Evolutionary conservation across 1,140 invertebrate genomes (phyloP).

Genomic region (Brachionus sp.): DNA sequence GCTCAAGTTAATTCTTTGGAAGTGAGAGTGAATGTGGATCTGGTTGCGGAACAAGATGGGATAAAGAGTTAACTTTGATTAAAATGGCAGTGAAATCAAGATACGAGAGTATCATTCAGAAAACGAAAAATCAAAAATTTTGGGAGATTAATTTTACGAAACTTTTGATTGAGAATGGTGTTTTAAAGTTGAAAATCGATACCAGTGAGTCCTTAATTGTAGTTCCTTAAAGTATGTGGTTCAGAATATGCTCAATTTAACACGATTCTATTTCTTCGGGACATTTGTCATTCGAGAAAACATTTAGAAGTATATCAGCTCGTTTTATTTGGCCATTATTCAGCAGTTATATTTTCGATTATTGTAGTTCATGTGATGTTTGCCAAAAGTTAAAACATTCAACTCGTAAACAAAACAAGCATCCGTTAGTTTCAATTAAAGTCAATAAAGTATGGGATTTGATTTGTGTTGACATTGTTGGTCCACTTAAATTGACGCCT

Average conservation of each 20-base stretch:
- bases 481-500: not conserved
- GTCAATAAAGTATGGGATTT: not conserved
- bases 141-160: not conserved
- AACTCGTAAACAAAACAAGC: not conserved
- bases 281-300: slow-evolving; percentile 12
- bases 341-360: not conserved
- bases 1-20: not conserved
- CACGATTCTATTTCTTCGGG: not conserved
- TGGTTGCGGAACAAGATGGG: not conserved
- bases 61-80: not conserved
- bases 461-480: not conserved
- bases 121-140: not conserved
- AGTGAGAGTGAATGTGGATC: not conserved
- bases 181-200: not conserved
- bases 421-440: not conserved
- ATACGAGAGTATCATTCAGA: not conserved
- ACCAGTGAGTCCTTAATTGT: not conserved
- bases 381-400: not conserved
- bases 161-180: not conserved
- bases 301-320: not conserved
- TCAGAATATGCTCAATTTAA: not conserved
- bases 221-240: not conserved
- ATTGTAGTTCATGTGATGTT: not conserved
- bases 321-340: not conserved
- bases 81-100: not conserved